Evolutionary conservation across 2,888 invertebrate species (phyloP).

Genomic region (Drosophila neonasuta): DNA sequence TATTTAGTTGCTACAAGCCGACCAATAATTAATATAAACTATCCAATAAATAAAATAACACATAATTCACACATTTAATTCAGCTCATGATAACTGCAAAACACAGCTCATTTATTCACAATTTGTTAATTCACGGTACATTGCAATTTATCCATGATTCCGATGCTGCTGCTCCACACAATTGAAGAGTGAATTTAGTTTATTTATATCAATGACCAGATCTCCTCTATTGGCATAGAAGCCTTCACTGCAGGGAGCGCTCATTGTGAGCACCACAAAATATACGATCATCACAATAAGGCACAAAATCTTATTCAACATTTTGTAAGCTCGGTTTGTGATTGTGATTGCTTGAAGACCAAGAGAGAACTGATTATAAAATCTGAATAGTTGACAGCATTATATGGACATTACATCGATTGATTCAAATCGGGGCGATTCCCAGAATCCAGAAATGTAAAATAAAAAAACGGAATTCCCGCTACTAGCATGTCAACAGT

Average conservation of each 20-base stretch:
- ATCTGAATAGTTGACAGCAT: background rate
- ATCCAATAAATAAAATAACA: background rate
- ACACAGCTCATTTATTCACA: slow-evolving; percentile 11
- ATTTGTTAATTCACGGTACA: background rate
- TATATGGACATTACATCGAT: slow-evolving; percentile 35
- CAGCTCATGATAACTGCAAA: background rate
- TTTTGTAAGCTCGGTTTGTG: background rate
- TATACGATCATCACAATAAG: slow-evolving; percentile 16
- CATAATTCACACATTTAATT: background rate
- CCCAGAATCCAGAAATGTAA: slow-evolving; percentile 43
- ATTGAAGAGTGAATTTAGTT: slow-evolving; percentile 26
- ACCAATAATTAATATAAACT: background rate
- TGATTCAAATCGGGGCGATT: slow-evolving; percentile 49
- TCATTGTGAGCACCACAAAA: background rate
- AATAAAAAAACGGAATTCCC: too few species aligned
- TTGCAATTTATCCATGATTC: slow-evolving; percentile 6
- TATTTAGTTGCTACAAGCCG: background rate
- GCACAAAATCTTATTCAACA: background rate
- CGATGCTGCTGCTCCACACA: slow-evolving; percentile 51
- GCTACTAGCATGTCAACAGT: too few species aligned
- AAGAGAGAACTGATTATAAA: slow-evolving; percentile 33
- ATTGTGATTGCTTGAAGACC: slow-evolving; percentile 21
- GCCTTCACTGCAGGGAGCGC: slow-evolving; percentile 46
- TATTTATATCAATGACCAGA: slow-evolving; percentile 40
- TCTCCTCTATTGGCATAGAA: slow-evolving; percentile 45